These are phyloP conservation scores for Ormyrus labotus DNA, from an alignment of 2,888 invertebrate species.

Conservation along the genomic window DNA sequence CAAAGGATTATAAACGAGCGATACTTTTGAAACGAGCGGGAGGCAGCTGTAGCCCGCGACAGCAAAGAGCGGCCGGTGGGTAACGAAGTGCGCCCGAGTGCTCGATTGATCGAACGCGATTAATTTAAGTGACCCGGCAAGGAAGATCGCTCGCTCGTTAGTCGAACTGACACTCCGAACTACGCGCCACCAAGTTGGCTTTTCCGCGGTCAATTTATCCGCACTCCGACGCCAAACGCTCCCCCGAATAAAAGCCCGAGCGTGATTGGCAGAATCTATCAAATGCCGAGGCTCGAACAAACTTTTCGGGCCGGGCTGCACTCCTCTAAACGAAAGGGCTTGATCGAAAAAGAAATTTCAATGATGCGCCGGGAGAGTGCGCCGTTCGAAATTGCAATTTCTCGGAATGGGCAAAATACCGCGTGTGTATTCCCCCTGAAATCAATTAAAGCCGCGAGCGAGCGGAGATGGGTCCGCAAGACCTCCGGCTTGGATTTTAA, in stretches of 20 bases:
- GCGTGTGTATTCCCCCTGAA: conserved; percentile 24
- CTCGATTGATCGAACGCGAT: conserved; percentile 50
- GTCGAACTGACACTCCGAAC: conserved; percentile 27
- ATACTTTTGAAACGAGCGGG: conserved; percentile 9
- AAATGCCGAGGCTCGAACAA: not conserved
- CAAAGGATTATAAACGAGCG: not conserved
- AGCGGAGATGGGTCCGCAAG: not conserved
- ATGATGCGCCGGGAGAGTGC: not conserved
- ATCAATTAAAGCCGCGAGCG: conserved; percentile 31
- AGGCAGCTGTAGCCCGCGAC: not conserved
- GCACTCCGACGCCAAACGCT: conserved; percentile 1
- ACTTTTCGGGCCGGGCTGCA: not conserved
- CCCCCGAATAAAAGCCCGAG: conserved; percentile 21
- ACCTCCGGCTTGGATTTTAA: conserved; percentile 30
- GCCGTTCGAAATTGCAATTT: conserved; percentile 4
- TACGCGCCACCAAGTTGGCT: conserved; percentile 19
- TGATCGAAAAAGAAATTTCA: not conserved
- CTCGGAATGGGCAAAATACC: conserved; percentile 8
- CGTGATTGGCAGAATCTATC: conserved; percentile 42
- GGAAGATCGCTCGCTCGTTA: conserved; percentile 45
- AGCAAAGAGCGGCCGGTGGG: not conserved
- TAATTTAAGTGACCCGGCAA: conserved; percentile 44
- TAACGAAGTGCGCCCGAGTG: conserved; percentile 42
- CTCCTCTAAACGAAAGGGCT: not conserved
- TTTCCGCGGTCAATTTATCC: conserved; percentile 45